phyloP scores from a whole-genome alignment of 2,797 vertebrate species.

The Oophaga sylvatica region DNA sequence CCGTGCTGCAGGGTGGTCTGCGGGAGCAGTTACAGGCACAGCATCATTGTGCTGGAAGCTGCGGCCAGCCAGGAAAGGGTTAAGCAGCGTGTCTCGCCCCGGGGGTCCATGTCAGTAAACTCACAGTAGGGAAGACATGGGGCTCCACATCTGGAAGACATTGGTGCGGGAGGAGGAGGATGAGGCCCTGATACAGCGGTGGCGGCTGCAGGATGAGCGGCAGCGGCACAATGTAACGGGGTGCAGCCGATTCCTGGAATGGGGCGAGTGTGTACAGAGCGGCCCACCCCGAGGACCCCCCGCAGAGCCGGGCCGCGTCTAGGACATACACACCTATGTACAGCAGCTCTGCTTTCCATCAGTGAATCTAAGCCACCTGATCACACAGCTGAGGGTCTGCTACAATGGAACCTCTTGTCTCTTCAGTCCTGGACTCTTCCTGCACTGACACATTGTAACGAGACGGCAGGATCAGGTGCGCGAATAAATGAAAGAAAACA shows the following conservation, averaged over 20 bases:
- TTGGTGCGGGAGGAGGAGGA: constrained; percentile 12
- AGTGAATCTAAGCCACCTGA: background rate
- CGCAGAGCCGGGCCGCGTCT: background rate
- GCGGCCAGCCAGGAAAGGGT: background rate
- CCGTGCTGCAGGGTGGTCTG: background rate
- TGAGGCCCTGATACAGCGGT: background rate
- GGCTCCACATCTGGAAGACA: constrained; percentile 49
- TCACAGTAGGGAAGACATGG: constrained; percentile 7
- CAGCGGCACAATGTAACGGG: too few relatives aligned
- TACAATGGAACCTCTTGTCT: background rate
- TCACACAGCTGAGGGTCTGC: background rate
- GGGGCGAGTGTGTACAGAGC: background rate
- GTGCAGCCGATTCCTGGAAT: background rate
- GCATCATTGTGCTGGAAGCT: background rate
- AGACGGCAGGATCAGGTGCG: too few relatives aligned
- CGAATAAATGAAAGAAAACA: too few relatives aligned
- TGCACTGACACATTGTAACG: background rate
- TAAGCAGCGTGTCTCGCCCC: background rate
- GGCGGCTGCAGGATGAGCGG: background rate
- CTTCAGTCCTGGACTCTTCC: background rate
- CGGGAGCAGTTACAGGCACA: background rate
- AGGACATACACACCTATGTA: background rate
- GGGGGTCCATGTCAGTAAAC: background rate
- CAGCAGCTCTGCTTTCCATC: background rate
- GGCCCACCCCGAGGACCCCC: background rate